phyloP scores from a whole-genome alignment of 2,797 vertebrate species.

The Aselliscus stoliczkanus region DNA sequence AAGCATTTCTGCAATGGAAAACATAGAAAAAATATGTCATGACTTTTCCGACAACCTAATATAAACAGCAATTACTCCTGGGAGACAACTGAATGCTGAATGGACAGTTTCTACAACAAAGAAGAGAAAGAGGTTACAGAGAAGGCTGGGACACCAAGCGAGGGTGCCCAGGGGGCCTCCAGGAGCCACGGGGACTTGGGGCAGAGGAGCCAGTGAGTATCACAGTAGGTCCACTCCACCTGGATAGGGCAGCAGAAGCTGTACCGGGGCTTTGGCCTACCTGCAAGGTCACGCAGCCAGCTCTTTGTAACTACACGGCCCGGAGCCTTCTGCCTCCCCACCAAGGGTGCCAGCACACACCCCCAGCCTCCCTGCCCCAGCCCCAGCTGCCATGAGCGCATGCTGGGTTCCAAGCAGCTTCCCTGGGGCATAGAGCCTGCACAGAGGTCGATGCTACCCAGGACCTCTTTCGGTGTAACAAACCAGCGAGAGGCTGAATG shows the following conservation, averaged over 20 bases:
- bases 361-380: neutral
- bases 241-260: neutral
- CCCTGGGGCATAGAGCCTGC: rapidly evolving
- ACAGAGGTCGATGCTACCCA: no score
- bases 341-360: neutral
- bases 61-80: no score
- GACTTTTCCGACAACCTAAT: no score
- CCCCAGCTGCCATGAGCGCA: neutral
- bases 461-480: neutral
- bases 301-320: neutral
- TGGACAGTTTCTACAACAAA: neutral
- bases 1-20: no score
- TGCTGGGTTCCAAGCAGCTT: neutral
- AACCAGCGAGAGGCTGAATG: neutral
- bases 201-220: no score
- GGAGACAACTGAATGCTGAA: neutral
- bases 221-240: neutral
- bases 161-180: neutral
- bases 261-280: neutral
- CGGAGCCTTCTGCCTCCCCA: neutral
- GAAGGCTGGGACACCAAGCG: no score
- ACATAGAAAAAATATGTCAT: no score
- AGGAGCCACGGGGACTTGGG: no score
- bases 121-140: no score
- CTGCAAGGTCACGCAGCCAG: neutral